A percentile compares a stretch with the other conserved stretches of the same genome.
These are phyloP conservation scores for Drosophila equinoxialis DNA, from an alignment of 1,140 invertebrate species.

Conservation along the genomic window DNA sequence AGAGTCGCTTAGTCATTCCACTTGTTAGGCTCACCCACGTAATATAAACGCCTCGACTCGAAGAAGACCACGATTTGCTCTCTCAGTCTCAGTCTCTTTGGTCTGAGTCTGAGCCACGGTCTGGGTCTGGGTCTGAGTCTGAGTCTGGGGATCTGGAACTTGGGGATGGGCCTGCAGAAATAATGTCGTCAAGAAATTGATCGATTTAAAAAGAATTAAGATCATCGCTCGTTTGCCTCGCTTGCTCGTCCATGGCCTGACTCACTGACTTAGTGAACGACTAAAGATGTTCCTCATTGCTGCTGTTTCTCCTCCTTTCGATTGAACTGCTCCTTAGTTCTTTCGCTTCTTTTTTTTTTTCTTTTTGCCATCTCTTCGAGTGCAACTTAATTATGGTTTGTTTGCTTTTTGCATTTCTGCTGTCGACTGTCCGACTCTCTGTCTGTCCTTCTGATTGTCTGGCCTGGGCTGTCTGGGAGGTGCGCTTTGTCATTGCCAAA, in stretches of 20 bases:
- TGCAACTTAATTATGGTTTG: slow-evolving; percentile 81
- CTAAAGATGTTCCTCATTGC: slow-evolving; percentile 47
- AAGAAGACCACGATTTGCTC: slow-evolving; percentile 42
- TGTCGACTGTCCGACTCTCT: slow-evolving; percentile 6
- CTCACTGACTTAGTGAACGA: slow-evolving; percentile 80
- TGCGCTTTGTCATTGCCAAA: slow-evolving; percentile 81
- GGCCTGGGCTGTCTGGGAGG: slow-evolving; percentile 64
- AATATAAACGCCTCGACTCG: slow-evolving; percentile 52
- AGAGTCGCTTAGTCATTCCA: slow-evolving; percentile 73
- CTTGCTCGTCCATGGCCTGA: slow-evolving; percentile 47
- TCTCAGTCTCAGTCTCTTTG: background rate
- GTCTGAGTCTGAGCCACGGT: background rate
- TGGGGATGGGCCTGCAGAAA: slow-evolving; percentile 53
- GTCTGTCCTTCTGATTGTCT: slow-evolving; percentile 27
- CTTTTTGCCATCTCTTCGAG: slow-evolving; percentile 31
- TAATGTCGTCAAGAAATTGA: slow-evolving; percentile 81
- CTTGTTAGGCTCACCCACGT: slow-evolving; percentile 80
- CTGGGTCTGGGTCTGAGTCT: slow-evolving; percentile 36
- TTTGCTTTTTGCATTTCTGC: slow-evolving; percentile 57
- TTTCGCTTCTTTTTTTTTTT: background rate
- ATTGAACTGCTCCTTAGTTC: slow-evolving; percentile 5
- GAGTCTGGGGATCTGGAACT: background rate
- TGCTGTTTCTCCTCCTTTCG: slow-evolving; percentile 10
- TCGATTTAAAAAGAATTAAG: slow-evolving; percentile 82
- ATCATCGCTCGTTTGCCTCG: slow-evolving; percentile 59